These are phyloP conservation scores for Ricordea florida DNA, from an alignment of 92 coral and sea anemone genomes.

Conservation along the genomic window DNA sequence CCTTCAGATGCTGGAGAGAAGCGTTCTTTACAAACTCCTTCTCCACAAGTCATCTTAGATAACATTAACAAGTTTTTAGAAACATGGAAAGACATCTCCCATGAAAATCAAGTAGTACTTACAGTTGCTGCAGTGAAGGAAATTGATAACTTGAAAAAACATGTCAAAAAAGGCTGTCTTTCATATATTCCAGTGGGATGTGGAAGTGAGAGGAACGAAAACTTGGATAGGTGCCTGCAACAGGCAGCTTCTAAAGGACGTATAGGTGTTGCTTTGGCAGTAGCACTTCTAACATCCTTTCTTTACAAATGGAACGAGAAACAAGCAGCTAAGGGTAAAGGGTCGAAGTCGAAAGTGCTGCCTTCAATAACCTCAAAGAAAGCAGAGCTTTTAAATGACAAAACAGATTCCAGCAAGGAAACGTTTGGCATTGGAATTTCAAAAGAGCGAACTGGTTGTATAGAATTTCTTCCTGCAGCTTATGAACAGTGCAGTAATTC, in stretches of 20 bases:
- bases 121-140: constrained; percentile 9
- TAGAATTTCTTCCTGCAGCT: constrained; percentile 23
- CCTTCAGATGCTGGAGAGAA: constrained; percentile 46
- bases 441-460: constrained; percentile 12
- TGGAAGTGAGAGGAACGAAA: not conserved
- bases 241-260: not conserved
- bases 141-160: constrained; percentile 24
- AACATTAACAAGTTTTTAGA: constrained; percentile 14
- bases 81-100: constrained; percentile 6
- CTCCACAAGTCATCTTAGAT: not conserved
- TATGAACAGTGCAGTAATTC: constrained; percentile 39
- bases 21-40: constrained; percentile 21
- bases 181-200: constrained; percentile 1
- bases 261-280: not conserved
- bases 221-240: constrained; percentile 3
- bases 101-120: constrained; percentile 4
- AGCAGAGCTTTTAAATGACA: too few relatives aligned
- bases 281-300: not conserved
- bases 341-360: not conserved
- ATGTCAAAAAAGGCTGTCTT: constrained; percentile 29
- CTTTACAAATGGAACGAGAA: not conserved
- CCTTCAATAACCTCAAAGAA: not conserved
- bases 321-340: not conserved
- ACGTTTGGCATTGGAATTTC: constrained; percentile 3
- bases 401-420: not conserved